Conservation (phyloP, 2,888 invertebrate species). For the Drosophila prolongata region DNA sequence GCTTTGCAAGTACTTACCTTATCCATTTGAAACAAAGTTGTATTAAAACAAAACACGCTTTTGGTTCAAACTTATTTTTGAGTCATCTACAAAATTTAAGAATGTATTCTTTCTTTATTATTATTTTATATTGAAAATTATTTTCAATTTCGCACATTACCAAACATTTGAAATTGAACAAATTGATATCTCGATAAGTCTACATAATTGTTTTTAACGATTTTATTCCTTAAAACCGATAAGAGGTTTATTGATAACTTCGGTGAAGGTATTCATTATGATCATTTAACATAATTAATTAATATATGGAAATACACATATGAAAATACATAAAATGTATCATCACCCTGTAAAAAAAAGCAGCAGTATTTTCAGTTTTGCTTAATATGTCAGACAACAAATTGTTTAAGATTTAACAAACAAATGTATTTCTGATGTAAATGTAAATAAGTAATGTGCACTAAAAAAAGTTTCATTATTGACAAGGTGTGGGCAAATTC, state of each 20-base stretch:
- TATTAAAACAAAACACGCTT: too few relatives aligned
- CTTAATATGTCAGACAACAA: neutral
- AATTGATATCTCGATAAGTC: neutral
- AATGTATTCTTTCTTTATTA: too few relatives aligned
- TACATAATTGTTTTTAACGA: too few relatives aligned
- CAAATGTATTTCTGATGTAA: neutral
- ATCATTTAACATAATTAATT: too few relatives aligned
- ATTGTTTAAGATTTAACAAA: neutral
- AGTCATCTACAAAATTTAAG: too few relatives aligned
- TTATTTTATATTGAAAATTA: too few relatives aligned
- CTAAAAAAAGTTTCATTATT: neutral
- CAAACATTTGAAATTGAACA: neutral
- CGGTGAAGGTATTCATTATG: neutral
- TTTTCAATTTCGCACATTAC: neutral
- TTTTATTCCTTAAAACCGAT: too few relatives aligned
- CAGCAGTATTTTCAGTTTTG: neutral
- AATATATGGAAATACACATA: too few relatives aligned
- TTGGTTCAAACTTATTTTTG: too few relatives aligned
- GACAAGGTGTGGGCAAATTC: neutral
- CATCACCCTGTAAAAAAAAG: neutral
- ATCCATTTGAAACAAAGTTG: too few relatives aligned
- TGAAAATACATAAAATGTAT: neutral
- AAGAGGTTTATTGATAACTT: too few relatives aligned
- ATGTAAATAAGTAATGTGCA: neutral
- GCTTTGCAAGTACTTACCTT: too few relatives aligned